These are phyloP conservation scores for Cancer borealis DNA, from an alignment of 2,888 invertebrate species.

Conservation along the genomic window DNA sequence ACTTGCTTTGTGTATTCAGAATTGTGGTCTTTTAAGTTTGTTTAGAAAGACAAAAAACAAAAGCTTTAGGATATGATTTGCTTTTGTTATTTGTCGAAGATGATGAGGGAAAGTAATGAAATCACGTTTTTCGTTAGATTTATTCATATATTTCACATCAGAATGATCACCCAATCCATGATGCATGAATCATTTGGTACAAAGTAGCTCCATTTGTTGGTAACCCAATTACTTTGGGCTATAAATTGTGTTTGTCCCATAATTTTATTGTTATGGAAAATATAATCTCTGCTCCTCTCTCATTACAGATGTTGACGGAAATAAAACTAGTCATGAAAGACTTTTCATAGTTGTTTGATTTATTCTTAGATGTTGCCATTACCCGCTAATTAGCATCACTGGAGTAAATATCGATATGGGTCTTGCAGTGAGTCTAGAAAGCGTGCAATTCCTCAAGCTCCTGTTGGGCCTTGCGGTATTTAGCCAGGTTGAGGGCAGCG, in stretches of 20 bases:
- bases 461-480: background rate
- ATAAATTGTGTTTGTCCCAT: background rate
- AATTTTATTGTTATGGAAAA: background rate
- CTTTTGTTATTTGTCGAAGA: background rate
- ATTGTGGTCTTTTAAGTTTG: background rate
- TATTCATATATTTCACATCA: constrained; percentile 9
- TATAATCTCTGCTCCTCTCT: background rate
- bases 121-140: background rate
- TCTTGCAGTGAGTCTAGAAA: background rate
- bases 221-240: background rate
- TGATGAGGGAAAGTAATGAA: background rate
- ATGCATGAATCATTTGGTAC: background rate
- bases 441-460: constrained; percentile 51
- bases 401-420: background rate
- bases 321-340: background rate
- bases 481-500: constrained; percentile 58
- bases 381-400: background rate
- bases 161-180: background rate
- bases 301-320: background rate
- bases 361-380: background rate
- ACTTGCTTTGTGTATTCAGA: background rate
- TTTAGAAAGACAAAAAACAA: background rate
- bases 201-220: background rate
- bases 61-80: background rate
- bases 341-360: background rate